Evolutionary conservation across 1,140 invertebrate genomes (phyloP).

Genomic region (Belonocnema kinseyi): DNA sequence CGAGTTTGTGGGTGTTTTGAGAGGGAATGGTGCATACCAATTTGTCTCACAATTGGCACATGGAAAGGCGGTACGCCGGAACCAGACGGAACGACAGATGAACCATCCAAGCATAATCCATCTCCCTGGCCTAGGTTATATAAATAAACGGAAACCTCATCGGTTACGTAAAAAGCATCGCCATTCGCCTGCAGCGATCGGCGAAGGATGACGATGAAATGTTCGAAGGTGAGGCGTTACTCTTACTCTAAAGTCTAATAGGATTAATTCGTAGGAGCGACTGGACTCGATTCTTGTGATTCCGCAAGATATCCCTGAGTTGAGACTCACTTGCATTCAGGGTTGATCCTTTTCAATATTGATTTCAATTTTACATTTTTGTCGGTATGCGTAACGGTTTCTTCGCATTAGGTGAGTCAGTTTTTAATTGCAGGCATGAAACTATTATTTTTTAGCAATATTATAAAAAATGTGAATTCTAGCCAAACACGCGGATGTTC

Average conservation of each 20-base stretch:
- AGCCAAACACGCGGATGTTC: no score
- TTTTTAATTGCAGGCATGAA: no score
- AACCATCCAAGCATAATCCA: conserved; percentile 42
- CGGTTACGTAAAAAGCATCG: conserved; percentile 57
- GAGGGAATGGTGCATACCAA: conserved; percentile 50
- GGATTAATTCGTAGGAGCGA: conserved; percentile 40
- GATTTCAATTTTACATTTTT: no score
- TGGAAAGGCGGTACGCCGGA: conserved; percentile 55
- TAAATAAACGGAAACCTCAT: conserved; percentile 59
- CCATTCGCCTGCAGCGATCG: conserved; percentile 48
- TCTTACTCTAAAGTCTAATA: neutral
- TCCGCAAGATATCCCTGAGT: conserved; percentile 42
- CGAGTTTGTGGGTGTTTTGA: no score
- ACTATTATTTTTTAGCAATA: no score
- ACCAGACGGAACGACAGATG: conserved; percentile 45
- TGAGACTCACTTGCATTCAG: conserved; percentile 12
- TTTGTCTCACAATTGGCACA: conserved; percentile 44
- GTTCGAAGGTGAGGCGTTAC: conserved; percentile 15
- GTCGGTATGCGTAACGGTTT: no score
- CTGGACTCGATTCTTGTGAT: conserved; percentile 36
- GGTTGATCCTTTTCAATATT: no score
- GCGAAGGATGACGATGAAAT: conserved; percentile 47
- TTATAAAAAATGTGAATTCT: no score
- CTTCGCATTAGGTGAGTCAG: no score
- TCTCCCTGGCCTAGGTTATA: conserved; percentile 53